phyloP scores from a whole-genome alignment of 2,888 invertebrate genomes.

The Brenthis hecate region DNA sequence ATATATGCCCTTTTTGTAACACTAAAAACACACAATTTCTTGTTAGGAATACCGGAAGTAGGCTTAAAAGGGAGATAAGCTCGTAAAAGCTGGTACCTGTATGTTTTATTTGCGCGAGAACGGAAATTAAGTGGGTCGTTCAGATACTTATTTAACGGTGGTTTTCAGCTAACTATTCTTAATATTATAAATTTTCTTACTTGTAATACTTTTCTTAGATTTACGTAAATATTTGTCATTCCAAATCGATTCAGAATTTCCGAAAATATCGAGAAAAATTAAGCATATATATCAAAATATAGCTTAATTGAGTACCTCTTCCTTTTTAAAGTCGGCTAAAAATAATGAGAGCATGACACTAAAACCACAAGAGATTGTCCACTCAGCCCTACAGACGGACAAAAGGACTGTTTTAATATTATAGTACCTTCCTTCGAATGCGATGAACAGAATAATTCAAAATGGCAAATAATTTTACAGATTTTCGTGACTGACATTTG shows the following conservation, averaged over 20 bases:
- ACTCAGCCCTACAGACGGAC: background rate
- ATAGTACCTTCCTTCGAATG: background rate
- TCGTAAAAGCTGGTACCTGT: background rate
- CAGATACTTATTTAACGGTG: background rate
- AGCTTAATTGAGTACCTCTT: too few species aligned
- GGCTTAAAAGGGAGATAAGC: background rate
- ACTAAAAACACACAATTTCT: background rate
- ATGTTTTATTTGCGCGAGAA: conserved; percentile 3
- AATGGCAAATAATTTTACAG: background rate
- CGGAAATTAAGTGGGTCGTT: background rate
- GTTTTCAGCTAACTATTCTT: background rate
- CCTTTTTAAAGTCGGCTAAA: too few species aligned
- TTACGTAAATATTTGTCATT: too few species aligned
- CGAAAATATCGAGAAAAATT: too few species aligned
- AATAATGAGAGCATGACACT: conserved; percentile 3
- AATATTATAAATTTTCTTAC: background rate
- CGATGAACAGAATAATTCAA: background rate
- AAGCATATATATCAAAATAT: too few species aligned
- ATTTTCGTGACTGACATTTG: too few species aligned
- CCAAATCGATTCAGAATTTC: too few species aligned
- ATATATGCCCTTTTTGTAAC: background rate
- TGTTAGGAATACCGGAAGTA: conserved; percentile 4
- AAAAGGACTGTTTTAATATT: background rate
- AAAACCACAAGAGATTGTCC: conserved; percentile 8
- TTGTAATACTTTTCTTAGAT: too few species aligned